Evolutionary conservation across 2,113 vertebrate genomes (phyloP), one percentile per base, ranked within the genome.

Genomic region (Balaeniceps rex): DNA sequence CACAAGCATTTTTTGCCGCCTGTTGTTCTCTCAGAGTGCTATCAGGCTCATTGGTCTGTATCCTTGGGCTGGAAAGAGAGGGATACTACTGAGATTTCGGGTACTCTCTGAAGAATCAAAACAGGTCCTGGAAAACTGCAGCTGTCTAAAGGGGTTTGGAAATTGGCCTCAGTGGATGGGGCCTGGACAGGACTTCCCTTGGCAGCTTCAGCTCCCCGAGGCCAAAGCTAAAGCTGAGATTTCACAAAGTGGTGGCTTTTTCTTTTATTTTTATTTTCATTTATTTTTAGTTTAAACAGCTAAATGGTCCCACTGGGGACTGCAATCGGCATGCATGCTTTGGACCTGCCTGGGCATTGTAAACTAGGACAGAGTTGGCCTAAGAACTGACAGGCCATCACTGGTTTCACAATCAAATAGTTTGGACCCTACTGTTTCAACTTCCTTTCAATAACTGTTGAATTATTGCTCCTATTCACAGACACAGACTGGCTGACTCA

Each of bases 371-470:
- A 93, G 69, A 60, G 28, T 6, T 88, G 61, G 74, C 52, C 66
- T 58, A 49, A 74, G 46, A 91, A 79, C 46, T 84, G 65, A 61
- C 65, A 92, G 74, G 68, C 70, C 81, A 54, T 69, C 57, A 72
- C 46, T 83, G 77, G 58, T 84, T 95, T 94, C 87, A 69, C 74
- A 85, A 54, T 72, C 77, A 70, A 94, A 91, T 64, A 91, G 55
- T 89, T 95, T 65, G 40, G 44, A 70, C 40, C 31, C 68, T 80
- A 83, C 70, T 77, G 58, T 80, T 88, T 93, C 83, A 87, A 76
- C 23, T 46, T 95, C 57, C 47, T 92, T 87, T 97, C 86, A 89
- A 49, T 65, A 93, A 82, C 76, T 64, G 10, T 47, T 93, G 77
- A 82, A 49, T 94, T 94, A 75, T 76, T 94, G 63, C 46, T 92